phyloP scores from a whole-genome alignment of 2,113 vertebrate species.

The Acrocephalus arundinaceus region DNA sequence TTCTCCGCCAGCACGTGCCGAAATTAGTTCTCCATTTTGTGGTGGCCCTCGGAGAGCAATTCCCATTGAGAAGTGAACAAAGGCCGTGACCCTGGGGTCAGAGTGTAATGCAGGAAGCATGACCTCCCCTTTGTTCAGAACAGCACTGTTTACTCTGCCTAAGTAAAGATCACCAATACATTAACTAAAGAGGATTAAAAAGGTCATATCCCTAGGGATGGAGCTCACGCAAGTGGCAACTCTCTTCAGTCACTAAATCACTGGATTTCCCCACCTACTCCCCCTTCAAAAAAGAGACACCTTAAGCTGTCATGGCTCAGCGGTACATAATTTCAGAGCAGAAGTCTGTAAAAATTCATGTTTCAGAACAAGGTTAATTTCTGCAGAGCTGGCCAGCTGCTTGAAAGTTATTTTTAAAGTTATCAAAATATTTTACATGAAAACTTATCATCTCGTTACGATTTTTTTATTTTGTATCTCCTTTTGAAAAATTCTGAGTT shows the following conservation, averaged over 20 bases:
- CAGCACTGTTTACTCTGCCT: conserved; percentile 89
- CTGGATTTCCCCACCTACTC: background rate
- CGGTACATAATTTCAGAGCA: background rate
- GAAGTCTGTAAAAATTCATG: background rate
- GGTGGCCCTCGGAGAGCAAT: conserved; percentile 84
- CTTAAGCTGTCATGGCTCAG: background rate
- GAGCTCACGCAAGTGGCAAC: conserved; percentile 74
- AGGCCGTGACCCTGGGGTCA: conserved; percentile 87
- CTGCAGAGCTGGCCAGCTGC: background rate
- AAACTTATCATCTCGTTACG: background rate
- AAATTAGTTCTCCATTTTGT: conserved; percentile 89
- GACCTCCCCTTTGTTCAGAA: conserved; percentile 81
- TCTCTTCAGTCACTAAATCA: conserved; percentile 67
- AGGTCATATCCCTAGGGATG: conserved; percentile 83
- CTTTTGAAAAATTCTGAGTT: background rate
- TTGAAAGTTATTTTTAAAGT: background rate
- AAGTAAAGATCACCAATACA: conserved; percentile 92
- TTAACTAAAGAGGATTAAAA: conserved; percentile 91
- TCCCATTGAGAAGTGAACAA: conserved; percentile 85
- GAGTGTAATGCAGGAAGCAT: conserved; percentile 85
- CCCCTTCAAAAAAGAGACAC: conserved; percentile 2
- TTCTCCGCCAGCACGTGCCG: conserved; percentile 81
- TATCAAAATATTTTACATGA: background rate
- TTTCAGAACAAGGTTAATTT: background rate
- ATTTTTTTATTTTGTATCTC: background rate